Evolutionary conservation across 2,797 vertebrate species (phyloP).

Genomic region (Molothrus ater): DNA sequence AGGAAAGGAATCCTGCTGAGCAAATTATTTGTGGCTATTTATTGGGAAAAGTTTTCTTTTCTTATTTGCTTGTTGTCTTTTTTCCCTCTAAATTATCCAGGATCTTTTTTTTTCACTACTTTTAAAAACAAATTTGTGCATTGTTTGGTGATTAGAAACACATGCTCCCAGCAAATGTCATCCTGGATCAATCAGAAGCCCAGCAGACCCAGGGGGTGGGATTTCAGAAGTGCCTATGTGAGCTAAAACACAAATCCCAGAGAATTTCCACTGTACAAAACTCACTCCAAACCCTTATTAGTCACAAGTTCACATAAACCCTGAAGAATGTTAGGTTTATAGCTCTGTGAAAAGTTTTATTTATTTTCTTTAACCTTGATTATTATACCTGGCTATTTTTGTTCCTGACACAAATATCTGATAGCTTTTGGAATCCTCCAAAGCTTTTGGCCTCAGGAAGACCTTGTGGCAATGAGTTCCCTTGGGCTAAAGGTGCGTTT

Average conservation of each 20-base stretch:
- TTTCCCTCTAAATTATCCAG: not conserved
- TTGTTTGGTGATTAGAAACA: conserved; percentile 61
- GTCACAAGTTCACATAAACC: conserved; percentile 55
- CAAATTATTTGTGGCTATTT: conserved; percentile 28
- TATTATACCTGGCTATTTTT: conserved; percentile 60
- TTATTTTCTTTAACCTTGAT: conserved; percentile 45
- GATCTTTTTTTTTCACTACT: not conserved
- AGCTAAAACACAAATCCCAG: conserved; percentile 55
- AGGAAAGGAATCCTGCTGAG: not conserved
- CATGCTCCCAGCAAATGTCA: conserved; percentile 52
- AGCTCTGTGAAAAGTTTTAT: conserved; percentile 6
- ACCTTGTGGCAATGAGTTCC: not conserved
- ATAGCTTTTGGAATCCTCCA: conserved; percentile 44
- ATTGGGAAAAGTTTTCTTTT: not conserved
- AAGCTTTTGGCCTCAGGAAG: conserved; percentile 30
- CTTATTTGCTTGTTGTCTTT: not conserved
- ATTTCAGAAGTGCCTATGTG: conserved; percentile 65
- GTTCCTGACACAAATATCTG: conserved; percentile 25
- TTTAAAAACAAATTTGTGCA: conserved; percentile 40
- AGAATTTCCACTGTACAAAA: conserved; percentile 54
- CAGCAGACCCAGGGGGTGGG: conserved; percentile 48
- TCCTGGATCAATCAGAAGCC: conserved; percentile 59
- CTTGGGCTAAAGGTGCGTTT: not conserved
- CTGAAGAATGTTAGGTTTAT: conserved; percentile 49
- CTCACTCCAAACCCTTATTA: conserved; percentile 51